These are phyloP conservation scores for Rhagonycha lutea DNA, from an alignment of 2,888 invertebrate species.

Conservation along the genomic window DNA sequence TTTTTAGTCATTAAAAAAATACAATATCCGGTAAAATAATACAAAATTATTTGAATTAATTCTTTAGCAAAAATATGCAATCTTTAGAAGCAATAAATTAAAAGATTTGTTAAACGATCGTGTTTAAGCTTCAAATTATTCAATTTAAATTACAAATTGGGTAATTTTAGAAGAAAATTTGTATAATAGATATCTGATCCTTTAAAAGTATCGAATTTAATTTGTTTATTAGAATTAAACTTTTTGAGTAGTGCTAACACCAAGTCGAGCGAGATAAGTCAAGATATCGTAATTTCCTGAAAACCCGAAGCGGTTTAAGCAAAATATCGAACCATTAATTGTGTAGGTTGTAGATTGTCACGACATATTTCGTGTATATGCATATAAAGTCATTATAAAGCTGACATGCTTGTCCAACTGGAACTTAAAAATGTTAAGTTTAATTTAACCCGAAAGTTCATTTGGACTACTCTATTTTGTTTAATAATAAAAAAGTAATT, in stretches of 20 bases:
- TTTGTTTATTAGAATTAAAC: not conserved
- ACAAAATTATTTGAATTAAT: not conserved
- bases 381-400: slow-evolving; percentile 36
- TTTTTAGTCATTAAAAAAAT: not conserved
- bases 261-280: not conserved
- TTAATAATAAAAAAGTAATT: slow-evolving; percentile 3
- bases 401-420: slow-evolving; percentile 21
- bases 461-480: not conserved
- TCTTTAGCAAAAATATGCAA: not conserved
- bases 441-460: not conserved
- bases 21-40: not conserved
- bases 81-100: not conserved
- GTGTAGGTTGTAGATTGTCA: slow-evolving; percentile 34
- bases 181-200: not conserved
- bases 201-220: not conserved
- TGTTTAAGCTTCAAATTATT: not conserved
- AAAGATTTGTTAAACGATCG: not conserved
- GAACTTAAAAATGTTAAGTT: not conserved
- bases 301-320: not conserved
- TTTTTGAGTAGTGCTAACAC: not conserved
- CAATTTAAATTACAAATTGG: slow-evolving; percentile 3
- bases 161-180: not conserved
- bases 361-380: slow-evolving; percentile 37
- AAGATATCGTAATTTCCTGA: not conserved
- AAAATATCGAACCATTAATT: slow-evolving; percentile 33